These are phyloP conservation scores for Rousettus madagascariensis DNA, from an alignment of 2,797 vertebrate species.

Conservation along the genomic window DNA sequence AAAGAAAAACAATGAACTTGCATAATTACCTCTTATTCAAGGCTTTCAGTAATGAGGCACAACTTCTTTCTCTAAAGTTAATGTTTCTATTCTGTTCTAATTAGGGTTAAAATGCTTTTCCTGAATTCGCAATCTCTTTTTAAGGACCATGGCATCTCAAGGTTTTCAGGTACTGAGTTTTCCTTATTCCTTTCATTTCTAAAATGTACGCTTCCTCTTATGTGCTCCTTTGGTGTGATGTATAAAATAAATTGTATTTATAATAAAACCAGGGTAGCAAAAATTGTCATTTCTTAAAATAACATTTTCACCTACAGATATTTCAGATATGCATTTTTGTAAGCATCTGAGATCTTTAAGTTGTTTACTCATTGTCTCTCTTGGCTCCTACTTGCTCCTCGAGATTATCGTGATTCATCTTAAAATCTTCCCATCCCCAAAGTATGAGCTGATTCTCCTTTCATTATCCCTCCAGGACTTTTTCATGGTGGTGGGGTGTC, in stretches of 20 bases:
- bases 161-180: neutral
- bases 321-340: neutral
- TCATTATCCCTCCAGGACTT: neutral
- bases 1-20: conserved; percentile 15
- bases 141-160: neutral
- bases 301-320: neutral
- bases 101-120: neutral
- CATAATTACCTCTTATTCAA: neutral
- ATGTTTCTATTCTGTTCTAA: neutral
- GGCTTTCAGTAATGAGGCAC: neutral
- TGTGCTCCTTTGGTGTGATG: neutral
- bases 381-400: neutral
- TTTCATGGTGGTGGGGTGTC: accelerated
- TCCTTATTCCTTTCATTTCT: neutral
- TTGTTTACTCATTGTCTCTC: neutral
- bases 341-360: neutral
- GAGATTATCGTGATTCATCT: neutral
- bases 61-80: neutral
- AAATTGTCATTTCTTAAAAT: neutral
- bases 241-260: neutral
- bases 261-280: neutral
- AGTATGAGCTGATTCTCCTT: neutral
- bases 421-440: neutral
- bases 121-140: neutral
- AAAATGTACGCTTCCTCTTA: neutral